Evolutionary conservation across 2,888 invertebrate species (phyloP).

Genomic region (Thecocarcelia acutangulata): DNA sequence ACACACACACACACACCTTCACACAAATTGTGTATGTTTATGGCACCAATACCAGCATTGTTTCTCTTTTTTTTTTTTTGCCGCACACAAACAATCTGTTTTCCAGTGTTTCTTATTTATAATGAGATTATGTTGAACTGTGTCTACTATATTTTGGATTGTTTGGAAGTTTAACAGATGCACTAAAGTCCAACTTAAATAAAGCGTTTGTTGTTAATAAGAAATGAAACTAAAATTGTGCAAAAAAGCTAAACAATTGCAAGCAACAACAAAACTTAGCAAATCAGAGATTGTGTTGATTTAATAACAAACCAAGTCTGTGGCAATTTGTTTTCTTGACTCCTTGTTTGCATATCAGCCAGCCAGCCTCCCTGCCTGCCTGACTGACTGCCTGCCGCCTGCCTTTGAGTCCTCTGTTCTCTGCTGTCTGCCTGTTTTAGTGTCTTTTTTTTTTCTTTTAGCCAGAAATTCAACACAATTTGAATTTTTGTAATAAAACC

Average conservation of each 20-base stretch:
- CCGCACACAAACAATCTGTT: neutral
- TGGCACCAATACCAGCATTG: constrained; percentile 6
- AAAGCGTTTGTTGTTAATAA: constrained; percentile 38
- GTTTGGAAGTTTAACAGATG: constrained; percentile 54
- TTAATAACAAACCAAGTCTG: constrained; percentile 54
- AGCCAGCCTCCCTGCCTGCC: neutral
- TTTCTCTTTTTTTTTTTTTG: neutral
- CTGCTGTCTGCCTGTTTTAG: neutral
- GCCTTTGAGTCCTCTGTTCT: neutral
- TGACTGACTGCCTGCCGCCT: too few relatives aligned
- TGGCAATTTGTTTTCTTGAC: constrained; percentile 51
- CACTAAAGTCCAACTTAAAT: constrained; percentile 41
- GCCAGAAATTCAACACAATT: constrained; percentile 52
- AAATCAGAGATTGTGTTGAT: constrained; percentile 58
- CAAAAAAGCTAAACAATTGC: constrained; percentile 5
- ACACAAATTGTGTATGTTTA: neutral
- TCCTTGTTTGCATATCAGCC: constrained; percentile 10
- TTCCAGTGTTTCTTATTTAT: constrained; percentile 57
- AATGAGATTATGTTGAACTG: constrained; percentile 64
- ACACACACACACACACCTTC: constrained; percentile 5
- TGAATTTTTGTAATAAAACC: constrained; percentile 28
- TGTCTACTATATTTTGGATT: constrained; percentile 44
- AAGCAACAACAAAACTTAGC: constrained; percentile 10
- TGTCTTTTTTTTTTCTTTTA: neutral
- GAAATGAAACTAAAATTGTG: constrained; percentile 14